phyloP scores from a whole-genome alignment of 2,113 vertebrate genomes.

The Ciconia stormi region DNA sequence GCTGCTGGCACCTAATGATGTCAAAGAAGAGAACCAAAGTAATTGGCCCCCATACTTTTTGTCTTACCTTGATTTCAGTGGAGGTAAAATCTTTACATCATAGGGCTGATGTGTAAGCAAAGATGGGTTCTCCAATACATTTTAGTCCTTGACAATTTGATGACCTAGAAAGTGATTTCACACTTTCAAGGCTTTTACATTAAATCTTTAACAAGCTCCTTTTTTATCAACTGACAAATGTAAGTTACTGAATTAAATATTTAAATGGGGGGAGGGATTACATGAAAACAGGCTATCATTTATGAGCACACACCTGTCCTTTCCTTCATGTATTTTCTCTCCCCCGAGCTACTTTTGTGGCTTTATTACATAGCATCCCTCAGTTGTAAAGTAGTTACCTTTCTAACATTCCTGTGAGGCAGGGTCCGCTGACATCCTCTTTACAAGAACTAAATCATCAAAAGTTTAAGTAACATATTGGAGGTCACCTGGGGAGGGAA shows the following conservation, averaged over 20 bases:
- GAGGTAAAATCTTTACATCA: not conserved
- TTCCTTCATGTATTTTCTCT: not conserved
- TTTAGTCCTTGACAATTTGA: not conserved
- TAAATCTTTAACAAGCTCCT: not conserved
- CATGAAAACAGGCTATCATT: not conserved
- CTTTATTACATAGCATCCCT: not conserved
- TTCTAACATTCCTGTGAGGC: not conserved
- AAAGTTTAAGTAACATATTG: not conserved
- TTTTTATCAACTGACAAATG: not conserved
- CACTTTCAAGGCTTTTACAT: not conserved
- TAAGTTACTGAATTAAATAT: slow-evolving; percentile 16
- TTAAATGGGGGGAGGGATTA: not conserved
- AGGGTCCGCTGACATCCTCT: not conserved
- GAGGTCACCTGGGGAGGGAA: not conserved
- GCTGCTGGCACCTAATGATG: not conserved
- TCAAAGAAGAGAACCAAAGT: not conserved
- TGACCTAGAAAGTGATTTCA: not conserved
- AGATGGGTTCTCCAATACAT: not conserved
- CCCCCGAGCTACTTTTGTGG: not conserved
- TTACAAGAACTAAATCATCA: not conserved
- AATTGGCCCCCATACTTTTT: not conserved
- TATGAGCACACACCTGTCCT: not conserved
- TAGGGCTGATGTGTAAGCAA: not conserved
- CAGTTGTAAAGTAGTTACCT: not conserved
- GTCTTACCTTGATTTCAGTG: not conserved